These are phyloP conservation scores for Esox niger DNA, from an alignment of 2,113 vertebrate species.

Conservation along the genomic window DNA sequence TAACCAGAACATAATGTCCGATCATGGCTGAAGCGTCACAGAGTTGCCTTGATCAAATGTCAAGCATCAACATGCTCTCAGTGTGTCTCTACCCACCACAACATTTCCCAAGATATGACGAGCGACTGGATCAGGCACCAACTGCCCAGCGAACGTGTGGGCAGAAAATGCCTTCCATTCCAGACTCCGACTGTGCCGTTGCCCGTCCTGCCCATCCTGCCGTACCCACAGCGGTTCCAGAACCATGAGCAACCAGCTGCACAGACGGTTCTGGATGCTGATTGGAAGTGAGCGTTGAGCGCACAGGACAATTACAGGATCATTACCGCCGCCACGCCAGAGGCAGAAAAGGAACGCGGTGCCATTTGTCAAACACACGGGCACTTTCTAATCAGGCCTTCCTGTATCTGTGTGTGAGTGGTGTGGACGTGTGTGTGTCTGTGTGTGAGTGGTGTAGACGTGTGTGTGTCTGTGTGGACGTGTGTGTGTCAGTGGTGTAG, in stretches of 20 bases:
- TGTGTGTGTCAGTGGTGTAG: too few relatives aligned
- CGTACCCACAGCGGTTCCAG: conserved; percentile 32
- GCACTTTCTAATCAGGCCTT: conserved; percentile 65
- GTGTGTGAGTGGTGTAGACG: too few relatives aligned
- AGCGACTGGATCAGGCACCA: conserved; percentile 50
- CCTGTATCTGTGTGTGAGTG: conserved; percentile 41
- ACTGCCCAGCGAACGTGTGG: conserved; percentile 37
- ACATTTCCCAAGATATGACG: conserved; percentile 47
- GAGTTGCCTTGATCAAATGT: conserved; percentile 37
- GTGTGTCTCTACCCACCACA: conserved; percentile 9
- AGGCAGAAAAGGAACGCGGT: conserved; percentile 67
- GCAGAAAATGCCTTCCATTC: conserved; percentile 35
- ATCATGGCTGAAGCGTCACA: conserved; percentile 41
- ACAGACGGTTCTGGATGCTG: conserved; percentile 55
- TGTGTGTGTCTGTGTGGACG: background rate
- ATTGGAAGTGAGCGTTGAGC: conserved; percentile 68
- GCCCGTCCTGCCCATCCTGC: conserved; percentile 9
- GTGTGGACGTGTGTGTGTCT: conserved; percentile 5
- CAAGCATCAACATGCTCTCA: conserved; percentile 37
- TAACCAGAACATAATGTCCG: conserved; percentile 23
- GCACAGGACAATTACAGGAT: conserved; percentile 70
- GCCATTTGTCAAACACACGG: conserved; percentile 65
- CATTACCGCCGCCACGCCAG: conserved; percentile 61
- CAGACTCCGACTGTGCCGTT: conserved; percentile 36
- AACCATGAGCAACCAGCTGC: conserved; percentile 57